A percentile compares a stretch with the other conserved stretches of the same genome.
Evolutionary conservation across 2,113 vertebrate species (phyloP).

Genomic region (Oryzias woworae): DNA sequence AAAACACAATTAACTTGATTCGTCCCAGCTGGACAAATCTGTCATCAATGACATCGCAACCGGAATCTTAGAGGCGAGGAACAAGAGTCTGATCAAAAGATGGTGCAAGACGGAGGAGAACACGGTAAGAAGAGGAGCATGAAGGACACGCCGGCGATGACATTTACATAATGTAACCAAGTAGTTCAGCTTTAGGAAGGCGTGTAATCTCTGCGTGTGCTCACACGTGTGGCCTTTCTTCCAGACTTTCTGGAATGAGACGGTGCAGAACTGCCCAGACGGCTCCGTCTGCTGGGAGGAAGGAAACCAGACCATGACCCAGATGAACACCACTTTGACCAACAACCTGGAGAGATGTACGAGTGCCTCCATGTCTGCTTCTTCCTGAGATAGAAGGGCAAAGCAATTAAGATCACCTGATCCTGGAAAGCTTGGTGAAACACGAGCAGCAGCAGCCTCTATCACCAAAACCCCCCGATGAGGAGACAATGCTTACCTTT

Average conservation of each 20-base stretch:
- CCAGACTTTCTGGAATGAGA: slow-evolving; percentile 82
- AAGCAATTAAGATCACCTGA: slow-evolving; percentile 38
- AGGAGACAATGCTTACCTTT: slow-evolving; percentile 70
- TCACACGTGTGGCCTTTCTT: slow-evolving; percentile 18
- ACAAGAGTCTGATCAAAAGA: slow-evolving; percentile 89
- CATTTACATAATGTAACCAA: slow-evolving; percentile 8
- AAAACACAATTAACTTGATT: background rate
- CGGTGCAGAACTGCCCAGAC: slow-evolving; percentile 79
- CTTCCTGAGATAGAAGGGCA: background rate
- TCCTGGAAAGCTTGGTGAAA: slow-evolving; percentile 43
- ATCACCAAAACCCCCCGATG: slow-evolving; percentile 30
- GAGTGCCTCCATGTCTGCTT: slow-evolving; percentile 34
- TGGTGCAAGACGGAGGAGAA: slow-evolving; percentile 84
- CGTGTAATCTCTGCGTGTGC: slow-evolving; percentile 1
- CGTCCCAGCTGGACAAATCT: slow-evolving; percentile 86
- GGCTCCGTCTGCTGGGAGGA: slow-evolving; percentile 78
- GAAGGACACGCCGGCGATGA: slow-evolving; percentile 25
- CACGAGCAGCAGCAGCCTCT: slow-evolving; percentile 38
- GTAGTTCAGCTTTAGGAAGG: slow-evolving; percentile 20
- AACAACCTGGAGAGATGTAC: slow-evolving; percentile 84
- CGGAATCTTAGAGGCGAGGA: slow-evolving; percentile 77
- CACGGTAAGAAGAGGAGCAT: slow-evolving; percentile 73
- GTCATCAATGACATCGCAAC: slow-evolving; percentile 88
- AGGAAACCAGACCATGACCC: slow-evolving; percentile 71
- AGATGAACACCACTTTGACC: slow-evolving; percentile 74